phyloP scores from a whole-genome alignment of 2,888 invertebrate species.

The Eremobia ochroleuca region DNA sequence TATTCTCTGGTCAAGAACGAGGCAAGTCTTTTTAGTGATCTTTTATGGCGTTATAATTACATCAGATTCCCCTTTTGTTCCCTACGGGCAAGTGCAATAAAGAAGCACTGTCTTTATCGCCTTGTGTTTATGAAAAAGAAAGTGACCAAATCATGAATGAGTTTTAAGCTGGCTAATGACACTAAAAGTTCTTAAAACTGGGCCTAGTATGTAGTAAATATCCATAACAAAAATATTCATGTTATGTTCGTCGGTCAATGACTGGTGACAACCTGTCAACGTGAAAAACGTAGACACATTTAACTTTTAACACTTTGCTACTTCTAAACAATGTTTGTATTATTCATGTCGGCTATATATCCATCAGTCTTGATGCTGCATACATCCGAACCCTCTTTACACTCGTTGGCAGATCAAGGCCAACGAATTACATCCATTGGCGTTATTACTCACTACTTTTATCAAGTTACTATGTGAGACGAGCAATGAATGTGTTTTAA shows the following conservation, averaged over 20 bases:
- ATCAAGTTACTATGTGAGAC: conserved; percentile 9
- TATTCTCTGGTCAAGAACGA: not conserved
- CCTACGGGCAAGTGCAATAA: not conserved
- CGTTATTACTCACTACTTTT: conserved; percentile 15
- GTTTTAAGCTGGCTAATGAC: conserved; percentile 6
- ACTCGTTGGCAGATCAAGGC: conserved; percentile 25
- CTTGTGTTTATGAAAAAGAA: not conserved
- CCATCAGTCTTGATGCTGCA: conserved; percentile 21
- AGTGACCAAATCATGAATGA: conserved; percentile 7
- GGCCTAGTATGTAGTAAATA: not conserved
- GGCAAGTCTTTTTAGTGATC: not conserved
- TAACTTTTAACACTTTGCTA: conserved; percentile 34
- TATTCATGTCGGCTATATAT: conserved; percentile 36
- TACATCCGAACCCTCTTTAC: conserved; percentile 15
- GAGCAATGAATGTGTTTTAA: conserved; percentile 37
- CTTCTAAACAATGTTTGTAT: conserved; percentile 21
- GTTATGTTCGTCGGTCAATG: conserved; percentile 49
- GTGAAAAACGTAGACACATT: conserved; percentile 42
- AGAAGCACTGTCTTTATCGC: not conserved
- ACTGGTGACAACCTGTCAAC: conserved; percentile 40
- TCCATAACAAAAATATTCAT: conserved; percentile 20
- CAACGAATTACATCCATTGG: conserved; percentile 21
- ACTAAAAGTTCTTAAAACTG: conserved; percentile 1
- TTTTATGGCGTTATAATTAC: not conserved
- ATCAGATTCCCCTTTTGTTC: not conserved